Conservation (phyloP, 1,140 invertebrate species). For the Mamestra configurata region DNA sequence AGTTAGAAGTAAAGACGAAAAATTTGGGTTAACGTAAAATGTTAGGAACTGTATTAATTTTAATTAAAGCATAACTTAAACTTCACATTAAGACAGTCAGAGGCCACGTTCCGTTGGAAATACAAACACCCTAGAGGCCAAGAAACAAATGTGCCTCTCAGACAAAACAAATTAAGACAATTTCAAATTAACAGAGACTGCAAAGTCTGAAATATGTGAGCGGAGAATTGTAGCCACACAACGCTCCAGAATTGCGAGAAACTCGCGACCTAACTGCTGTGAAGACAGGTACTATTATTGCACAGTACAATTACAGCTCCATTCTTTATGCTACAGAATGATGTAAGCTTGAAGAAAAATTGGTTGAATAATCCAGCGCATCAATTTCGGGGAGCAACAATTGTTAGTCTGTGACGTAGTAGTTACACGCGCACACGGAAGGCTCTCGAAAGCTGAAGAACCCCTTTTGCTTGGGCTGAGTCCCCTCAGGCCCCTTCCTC, state of each 20-base stretch:
- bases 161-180: slow-evolving; percentile 82
- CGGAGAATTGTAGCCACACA: slow-evolving; percentile 66
- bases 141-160: slow-evolving; percentile 71
- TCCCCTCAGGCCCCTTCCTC: slow-evolving; percentile 73
- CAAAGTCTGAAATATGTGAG: slow-evolving; percentile 77
- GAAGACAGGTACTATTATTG: slow-evolving; percentile 62
- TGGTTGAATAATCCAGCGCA: slow-evolving; percentile 2
- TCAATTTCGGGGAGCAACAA: slow-evolving; percentile 3
- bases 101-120: slow-evolving; percentile 51
- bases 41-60: slow-evolving; percentile 46
- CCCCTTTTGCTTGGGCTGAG: slow-evolving; percentile 78
- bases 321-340: slow-evolving; percentile 29
- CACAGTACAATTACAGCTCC: slow-evolving; percentile 52
- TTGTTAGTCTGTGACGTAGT: slow-evolving; percentile 65
- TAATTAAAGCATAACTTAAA: slow-evolving; percentile 44
- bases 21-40: neutral
- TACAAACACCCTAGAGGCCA: slow-evolving; percentile 64
- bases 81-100: slow-evolving; percentile 35
- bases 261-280: slow-evolving; percentile 62
- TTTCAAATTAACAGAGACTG: slow-evolving; percentile 79
- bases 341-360: slow-evolving; percentile 5
- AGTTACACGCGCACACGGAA: slow-evolving; percentile 73
- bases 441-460: slow-evolving; percentile 77
- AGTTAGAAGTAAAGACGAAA: neutral
- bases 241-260: slow-evolving; percentile 64